Percentiles rank a stretch among this genome's conserved stretches.
Conservation (phyloP, 2,113 vertebrate species). For the Pseudorasbora parva region DNA sequence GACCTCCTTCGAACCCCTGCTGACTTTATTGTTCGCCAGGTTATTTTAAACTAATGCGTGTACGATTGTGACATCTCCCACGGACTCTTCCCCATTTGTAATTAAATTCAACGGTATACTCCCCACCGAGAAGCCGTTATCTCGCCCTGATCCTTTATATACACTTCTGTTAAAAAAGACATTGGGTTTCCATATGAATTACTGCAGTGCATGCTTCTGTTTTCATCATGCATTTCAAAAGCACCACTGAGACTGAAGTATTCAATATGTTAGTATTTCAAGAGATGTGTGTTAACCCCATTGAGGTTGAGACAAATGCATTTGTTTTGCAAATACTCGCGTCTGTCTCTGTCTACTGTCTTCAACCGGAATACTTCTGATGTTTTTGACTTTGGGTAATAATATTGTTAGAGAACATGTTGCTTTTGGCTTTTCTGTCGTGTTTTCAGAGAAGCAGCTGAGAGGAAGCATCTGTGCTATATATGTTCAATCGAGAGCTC, state of each 20-base stretch:
- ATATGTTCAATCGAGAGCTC: slow-evolving; percentile 40
- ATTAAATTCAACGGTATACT: slow-evolving; percentile 75
- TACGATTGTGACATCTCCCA: slow-evolving; percentile 75
- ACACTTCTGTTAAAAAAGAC: slow-evolving; percentile 62
- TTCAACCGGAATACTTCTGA: background rate
- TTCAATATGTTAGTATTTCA: slow-evolving; percentile 50
- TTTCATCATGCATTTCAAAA: slow-evolving; percentile 67
- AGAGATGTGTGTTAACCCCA: background rate
- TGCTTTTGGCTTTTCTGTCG: slow-evolving; percentile 50
- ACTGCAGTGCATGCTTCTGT: slow-evolving; percentile 49
- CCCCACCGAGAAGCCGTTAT: slow-evolving; percentile 67
- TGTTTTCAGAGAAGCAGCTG: slow-evolving; percentile 41
- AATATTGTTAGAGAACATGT: background rate
- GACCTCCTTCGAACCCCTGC: slow-evolving; percentile 67
- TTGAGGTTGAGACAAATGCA: background rate
- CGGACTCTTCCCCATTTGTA: slow-evolving; percentile 68
- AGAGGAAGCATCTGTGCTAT: slow-evolving; percentile 44
- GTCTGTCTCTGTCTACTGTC: background rate
- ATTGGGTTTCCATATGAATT: slow-evolving; percentile 71
- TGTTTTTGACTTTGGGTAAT: background rate
- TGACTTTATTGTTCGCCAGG: slow-evolving; percentile 70
- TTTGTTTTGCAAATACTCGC: slow-evolving; percentile 7
- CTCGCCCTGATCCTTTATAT: slow-evolving; percentile 62
- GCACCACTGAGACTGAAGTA: slow-evolving; percentile 65
- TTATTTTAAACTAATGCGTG: slow-evolving; percentile 74